These are phyloP conservation scores for Acridotheres tristis DNA, from an alignment of 2,797 vertebrate genomes.

Conservation along the genomic window DNA sequence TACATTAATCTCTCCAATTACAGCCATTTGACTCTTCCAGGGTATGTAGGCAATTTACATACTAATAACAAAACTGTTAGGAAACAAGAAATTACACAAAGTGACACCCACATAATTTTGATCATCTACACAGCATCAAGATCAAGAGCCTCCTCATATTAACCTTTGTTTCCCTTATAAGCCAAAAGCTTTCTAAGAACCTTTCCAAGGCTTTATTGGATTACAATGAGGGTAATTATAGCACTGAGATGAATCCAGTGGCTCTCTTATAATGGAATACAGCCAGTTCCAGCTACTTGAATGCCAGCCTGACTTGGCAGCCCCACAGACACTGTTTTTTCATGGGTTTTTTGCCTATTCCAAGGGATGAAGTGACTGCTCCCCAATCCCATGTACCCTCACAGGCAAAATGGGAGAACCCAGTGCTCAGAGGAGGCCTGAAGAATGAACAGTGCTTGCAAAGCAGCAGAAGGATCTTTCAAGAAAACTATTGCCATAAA, in stretches of 20 bases:
- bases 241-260: background rate
- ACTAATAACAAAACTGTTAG: background rate
- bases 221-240: background rate
- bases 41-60: background rate
- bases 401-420: background rate
- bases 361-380: background rate
- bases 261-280: background rate
- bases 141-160: background rate
- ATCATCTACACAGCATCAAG: background rate
- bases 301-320: background rate
- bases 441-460: background rate
- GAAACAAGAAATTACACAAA: background rate
- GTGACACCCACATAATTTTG: background rate
- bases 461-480: background rate
- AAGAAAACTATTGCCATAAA: background rate
- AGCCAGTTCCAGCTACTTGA: background rate
- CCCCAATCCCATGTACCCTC: background rate
- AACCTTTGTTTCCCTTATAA: background rate
- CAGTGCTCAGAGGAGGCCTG: background rate
- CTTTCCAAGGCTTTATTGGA: background rate
- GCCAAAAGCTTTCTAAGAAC: constrained; percentile 22
- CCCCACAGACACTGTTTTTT: background rate
- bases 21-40: background rate
- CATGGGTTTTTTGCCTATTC: rapidly evolving
- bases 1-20: background rate